Evolutionary conservation across 2,888 invertebrate genomes (phyloP).

Genomic region (Euzophera pinguis): DNA sequence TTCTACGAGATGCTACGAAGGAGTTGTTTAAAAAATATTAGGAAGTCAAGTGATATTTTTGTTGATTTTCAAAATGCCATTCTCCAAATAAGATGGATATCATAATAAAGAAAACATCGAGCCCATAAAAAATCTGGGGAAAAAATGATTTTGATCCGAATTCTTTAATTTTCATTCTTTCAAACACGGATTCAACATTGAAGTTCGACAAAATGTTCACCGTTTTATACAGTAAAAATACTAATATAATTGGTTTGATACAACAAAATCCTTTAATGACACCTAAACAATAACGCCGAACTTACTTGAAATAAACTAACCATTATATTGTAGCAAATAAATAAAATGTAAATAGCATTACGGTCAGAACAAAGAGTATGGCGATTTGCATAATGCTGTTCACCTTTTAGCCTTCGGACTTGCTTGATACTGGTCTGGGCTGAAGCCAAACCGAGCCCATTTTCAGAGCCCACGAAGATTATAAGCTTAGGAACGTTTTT

Average conservation of each 20-base stretch:
- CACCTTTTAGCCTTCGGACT: conserved; percentile 69
- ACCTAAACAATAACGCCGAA: conserved; percentile 44
- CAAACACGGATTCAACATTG: no score
- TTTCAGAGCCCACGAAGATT: conserved; percentile 57
- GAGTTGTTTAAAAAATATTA: no score
- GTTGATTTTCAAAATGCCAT: no score
- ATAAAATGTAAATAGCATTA: conserved; percentile 70
- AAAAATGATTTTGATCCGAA: no score
- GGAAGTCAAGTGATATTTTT: no score
- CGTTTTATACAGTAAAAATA: no score
- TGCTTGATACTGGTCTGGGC: conserved; percentile 53
- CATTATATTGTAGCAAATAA: conserved; percentile 64
- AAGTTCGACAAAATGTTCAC: no score
- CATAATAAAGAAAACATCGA: no score
- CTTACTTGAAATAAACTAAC: conserved; percentile 39
- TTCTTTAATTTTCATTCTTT: no score
- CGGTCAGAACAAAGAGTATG: conserved; percentile 69
- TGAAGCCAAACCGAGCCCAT: conserved; percentile 68
- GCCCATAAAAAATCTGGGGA: no score
- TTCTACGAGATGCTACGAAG: no score
- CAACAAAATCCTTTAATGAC: conserved; percentile 40
- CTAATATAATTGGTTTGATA: conserved; percentile 18
- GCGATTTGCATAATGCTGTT: conserved; percentile 74
- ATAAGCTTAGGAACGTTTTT: conserved; percentile 58
- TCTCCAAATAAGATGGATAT: no score